Conservation (phyloP, 2,888 invertebrate genomes). For the Leucophenga maculata region DNA sequence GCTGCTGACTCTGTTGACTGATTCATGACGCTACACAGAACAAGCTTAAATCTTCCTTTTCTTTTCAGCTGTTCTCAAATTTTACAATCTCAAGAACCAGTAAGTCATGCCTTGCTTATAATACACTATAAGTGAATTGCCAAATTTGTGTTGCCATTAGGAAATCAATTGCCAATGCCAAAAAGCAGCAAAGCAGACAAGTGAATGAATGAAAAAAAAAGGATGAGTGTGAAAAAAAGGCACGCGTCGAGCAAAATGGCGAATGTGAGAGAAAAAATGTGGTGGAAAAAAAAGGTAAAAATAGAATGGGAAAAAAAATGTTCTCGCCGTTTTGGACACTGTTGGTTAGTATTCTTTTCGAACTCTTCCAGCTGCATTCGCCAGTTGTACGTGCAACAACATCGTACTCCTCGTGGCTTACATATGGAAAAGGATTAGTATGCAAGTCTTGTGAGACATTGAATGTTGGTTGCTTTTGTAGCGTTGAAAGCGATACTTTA, state of each 20-base stretch:
- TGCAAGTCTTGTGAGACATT: conserved; percentile 10
- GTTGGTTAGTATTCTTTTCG: too few relatives aligned
- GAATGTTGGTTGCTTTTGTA: neutral
- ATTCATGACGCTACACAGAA: too few relatives aligned
- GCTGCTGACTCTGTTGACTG: too few relatives aligned
- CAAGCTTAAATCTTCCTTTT: too few relatives aligned
- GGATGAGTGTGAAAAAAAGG: neutral
- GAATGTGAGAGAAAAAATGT: neutral
- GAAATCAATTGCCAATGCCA: conserved; percentile 60
- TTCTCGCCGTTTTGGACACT: too few relatives aligned
- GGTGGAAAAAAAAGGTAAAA: neutral
- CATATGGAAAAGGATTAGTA: conserved; percentile 12
- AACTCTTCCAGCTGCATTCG: too few relatives aligned
- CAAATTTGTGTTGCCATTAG: conserved; percentile 31
- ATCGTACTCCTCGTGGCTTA: neutral
- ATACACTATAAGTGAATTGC: conserved; percentile 31
- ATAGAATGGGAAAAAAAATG: neutral
- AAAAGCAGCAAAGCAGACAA: conserved; percentile 6
- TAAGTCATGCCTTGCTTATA: neutral
- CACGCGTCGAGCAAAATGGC: neutral
- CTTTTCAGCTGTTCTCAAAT: too few relatives aligned
- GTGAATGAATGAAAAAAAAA: neutral
- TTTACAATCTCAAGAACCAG: too few relatives aligned
- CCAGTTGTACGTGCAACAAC: neutral
- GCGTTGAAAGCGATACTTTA: neutral